Conservation (phyloP, 2,888 invertebrate genomes). For the Ectemnius cavifrons region DNA sequence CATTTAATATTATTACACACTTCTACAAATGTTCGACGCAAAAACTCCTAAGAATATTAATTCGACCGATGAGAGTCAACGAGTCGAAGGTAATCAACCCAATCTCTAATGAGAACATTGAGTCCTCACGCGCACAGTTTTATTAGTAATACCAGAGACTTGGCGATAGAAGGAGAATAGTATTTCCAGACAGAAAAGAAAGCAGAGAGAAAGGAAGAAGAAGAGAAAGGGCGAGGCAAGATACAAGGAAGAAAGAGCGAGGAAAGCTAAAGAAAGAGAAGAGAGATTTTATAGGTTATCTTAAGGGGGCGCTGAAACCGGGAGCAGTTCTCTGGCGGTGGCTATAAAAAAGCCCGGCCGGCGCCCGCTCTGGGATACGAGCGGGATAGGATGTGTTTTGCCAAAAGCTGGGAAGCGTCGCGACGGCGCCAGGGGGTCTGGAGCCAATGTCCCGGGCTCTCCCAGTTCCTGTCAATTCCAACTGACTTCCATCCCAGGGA, state of each 20-base stretch:
- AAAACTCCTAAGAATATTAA: too few species aligned
- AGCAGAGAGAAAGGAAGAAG: constrained; percentile 11
- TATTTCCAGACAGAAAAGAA: constrained; percentile 25
- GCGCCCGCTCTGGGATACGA: constrained; percentile 63
- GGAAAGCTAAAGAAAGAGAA: constrained; percentile 12
- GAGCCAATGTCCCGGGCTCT: constrained; percentile 67
- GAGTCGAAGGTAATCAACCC: too few species aligned
- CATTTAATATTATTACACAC: too few species aligned
- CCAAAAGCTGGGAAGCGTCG: constrained; percentile 73
- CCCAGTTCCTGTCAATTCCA: constrained; percentile 66
- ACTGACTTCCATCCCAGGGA: constrained; percentile 52
- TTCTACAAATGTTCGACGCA: too few species aligned
- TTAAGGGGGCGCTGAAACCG: constrained; percentile 58
- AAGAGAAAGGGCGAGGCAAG: constrained; percentile 3
- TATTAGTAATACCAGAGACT: too few species aligned
- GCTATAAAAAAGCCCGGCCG: constrained; percentile 67
- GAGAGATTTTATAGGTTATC: constrained; percentile 66
- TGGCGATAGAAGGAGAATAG: constrained; percentile 6
- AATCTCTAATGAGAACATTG: too few species aligned
- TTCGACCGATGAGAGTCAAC: too few species aligned
- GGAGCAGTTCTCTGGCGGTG: constrained; percentile 52
- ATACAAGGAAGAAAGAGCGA: too few species aligned
- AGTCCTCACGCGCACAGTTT: too few species aligned
- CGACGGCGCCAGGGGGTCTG: constrained; percentile 76
- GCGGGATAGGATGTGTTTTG: constrained; percentile 72